These are phyloP conservation scores for Megaceryle torquata DNA, from an alignment of 2,113 vertebrate genomes.

Conservation along the genomic window DNA sequence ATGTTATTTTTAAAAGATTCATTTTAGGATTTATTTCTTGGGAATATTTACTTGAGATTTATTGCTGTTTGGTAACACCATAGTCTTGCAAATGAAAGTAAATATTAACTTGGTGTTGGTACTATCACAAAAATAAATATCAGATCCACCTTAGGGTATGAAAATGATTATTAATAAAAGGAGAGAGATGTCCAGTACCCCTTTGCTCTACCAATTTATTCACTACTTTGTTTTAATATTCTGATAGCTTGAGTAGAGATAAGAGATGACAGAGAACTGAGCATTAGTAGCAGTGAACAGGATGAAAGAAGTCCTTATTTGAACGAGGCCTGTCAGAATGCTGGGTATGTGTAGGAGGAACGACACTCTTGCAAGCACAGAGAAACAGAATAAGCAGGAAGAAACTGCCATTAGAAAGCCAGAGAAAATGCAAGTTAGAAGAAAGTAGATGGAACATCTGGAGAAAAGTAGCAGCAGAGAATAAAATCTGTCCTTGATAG, in stretches of 20 bases:
- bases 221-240: not conserved
- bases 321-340: not conserved
- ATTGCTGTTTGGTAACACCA: not conserved
- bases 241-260: not conserved
- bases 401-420: not conserved
- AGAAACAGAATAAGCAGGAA: not conserved
- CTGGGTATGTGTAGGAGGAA: not conserved
- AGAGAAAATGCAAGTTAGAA: not conserved
- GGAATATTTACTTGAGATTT: not conserved
- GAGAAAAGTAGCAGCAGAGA: not conserved
- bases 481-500: not conserved
- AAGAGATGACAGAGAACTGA: not conserved
- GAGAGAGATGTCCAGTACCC: not conserved
- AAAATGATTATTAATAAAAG: not conserved
- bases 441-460: not conserved
- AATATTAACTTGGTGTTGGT: not conserved
- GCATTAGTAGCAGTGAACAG: not conserved
- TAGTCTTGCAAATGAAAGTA: not conserved
- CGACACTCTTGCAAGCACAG: not conserved
- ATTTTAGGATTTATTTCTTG: not conserved
- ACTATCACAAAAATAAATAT: not conserved
- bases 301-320: not conserved
- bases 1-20: not conserved
- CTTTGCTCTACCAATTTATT: not conserved
- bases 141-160: not conserved